Percentiles rank a stretch among this genome's conserved stretches.
Conservation (phyloP, 2,888 invertebrate genomes). For the Corbicula japonica region DNA sequence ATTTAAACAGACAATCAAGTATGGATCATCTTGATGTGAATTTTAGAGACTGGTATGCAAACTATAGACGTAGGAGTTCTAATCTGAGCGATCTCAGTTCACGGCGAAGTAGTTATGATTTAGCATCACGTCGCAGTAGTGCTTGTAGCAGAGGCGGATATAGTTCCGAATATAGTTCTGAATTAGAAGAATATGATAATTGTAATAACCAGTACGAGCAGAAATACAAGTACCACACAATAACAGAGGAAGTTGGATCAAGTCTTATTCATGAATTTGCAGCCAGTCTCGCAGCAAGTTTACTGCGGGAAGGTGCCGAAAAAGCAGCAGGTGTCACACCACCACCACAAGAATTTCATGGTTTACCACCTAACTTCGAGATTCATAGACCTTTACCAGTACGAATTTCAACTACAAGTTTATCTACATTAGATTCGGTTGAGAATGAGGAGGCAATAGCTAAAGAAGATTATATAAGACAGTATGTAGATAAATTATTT, state of each 20-base stretch:
- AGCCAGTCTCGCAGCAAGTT: conserved; percentile 62
- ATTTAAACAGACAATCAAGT: conserved; percentile 32
- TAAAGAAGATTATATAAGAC: conserved; percentile 44
- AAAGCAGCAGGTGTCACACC: conserved; percentile 66
- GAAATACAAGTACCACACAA: conserved; percentile 74
- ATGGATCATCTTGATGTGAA: conserved; percentile 77
- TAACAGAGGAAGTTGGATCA: conserved; percentile 77
- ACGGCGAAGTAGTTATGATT: conserved; percentile 87
- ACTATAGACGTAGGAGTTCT: conserved; percentile 82
- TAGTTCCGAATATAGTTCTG: conserved; percentile 84
- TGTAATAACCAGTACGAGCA: conserved; percentile 77
- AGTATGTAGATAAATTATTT: conserved; percentile 65
- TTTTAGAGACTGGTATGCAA: conserved; percentile 77
- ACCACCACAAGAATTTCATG: conserved; percentile 69
- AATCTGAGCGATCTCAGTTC: conserved; percentile 82
- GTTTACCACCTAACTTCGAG: conserved; percentile 53
- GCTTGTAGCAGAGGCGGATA: conserved; percentile 79
- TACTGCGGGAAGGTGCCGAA: conserved; percentile 75
- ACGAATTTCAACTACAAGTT: conserved; percentile 21
- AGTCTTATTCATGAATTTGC: conserved; percentile 77
- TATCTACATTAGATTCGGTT: conserved; percentile 14
- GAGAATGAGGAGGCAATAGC: conserved; percentile 23
- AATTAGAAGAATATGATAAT: conserved; percentile 84
- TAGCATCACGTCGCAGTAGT: conserved; percentile 57
- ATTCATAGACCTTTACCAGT: conserved; percentile 64